These are phyloP conservation scores for Brienomyrus brachyistius DNA, from an alignment of 2,113 vertebrate genomes.

Conservation along the genomic window DNA sequence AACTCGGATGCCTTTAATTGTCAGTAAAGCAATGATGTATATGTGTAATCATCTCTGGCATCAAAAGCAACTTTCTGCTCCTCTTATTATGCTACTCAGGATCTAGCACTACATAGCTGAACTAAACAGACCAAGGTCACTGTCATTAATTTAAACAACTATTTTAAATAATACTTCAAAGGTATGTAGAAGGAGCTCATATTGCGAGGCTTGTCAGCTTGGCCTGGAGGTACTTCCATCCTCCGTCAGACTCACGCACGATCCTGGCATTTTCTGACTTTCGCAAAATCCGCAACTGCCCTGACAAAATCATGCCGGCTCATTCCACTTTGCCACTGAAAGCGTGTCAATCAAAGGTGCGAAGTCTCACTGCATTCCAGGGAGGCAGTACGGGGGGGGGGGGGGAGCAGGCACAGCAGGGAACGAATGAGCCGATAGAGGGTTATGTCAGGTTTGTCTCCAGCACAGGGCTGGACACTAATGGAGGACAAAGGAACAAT, in stretches of 20 bases:
- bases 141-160: constrained; percentile 1
- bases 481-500: neutral
- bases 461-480: neutral
- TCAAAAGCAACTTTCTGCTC: neutral
- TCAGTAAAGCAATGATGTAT: neutral
- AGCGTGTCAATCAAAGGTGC: neutral
- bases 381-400: neutral
- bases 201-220: neutral
- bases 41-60: neutral
- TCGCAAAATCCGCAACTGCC: neutral
- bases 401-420: neutral
- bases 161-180: neutral
- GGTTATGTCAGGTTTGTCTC: neutral
- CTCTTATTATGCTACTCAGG: neutral
- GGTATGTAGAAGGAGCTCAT: neutral
- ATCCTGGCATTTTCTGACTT: neutral
- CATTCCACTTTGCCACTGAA: neutral
- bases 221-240: neutral
- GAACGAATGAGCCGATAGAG: neutral
- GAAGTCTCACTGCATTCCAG: neutral
- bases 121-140: neutral
- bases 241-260: neutral
- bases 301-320: neutral
- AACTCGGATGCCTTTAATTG: neutral
- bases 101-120: neutral